Evolutionary conservation across 2,113 vertebrate genomes (phyloP).

Genomic region (Reinhardtius hippoglossoides): DNA sequence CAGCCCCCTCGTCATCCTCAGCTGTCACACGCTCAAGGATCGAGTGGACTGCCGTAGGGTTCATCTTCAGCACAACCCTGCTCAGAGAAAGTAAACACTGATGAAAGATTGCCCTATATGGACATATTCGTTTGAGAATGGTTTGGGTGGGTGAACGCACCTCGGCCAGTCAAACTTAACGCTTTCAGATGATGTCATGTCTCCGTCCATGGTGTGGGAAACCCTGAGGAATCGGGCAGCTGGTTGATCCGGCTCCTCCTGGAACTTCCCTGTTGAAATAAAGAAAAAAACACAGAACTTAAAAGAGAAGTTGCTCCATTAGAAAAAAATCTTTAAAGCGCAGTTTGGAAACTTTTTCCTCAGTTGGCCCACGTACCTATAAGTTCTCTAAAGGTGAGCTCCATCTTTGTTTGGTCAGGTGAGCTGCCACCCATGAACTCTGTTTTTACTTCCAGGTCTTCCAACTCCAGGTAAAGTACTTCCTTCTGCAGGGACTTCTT

Average conservation of each 20-base stretch:
- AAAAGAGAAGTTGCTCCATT: neutral
- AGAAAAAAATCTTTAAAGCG: neutral
- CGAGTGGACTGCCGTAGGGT: constrained; percentile 93
- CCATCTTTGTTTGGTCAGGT: constrained; percentile 91
- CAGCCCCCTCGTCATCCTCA: constrained; percentile 92
- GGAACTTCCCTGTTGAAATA: constrained; percentile 86
- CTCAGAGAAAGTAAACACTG: constrained; percentile 6
- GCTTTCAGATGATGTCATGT: constrained; percentile 89
- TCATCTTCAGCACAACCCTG: constrained; percentile 94
- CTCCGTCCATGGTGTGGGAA: constrained; percentile 89
- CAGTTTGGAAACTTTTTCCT: neutral
- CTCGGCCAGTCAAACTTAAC: constrained; percentile 96
- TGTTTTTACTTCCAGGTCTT: constrained; percentile 91
- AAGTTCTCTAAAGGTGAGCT: constrained; percentile 93
- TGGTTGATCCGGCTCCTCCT: constrained; percentile 85
- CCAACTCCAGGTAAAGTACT: constrained; percentile 88
- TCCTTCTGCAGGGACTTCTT: constrained; percentile 98
- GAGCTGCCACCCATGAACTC: constrained; percentile 90
- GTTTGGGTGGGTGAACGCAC: constrained; percentile 65
- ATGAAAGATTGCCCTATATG: neutral
- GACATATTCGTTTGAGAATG: neutral
- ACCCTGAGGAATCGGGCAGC: constrained; percentile 89
- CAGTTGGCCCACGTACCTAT: constrained; percentile 81
- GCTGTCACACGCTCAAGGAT: constrained; percentile 93
- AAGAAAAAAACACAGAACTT: neutral